Conservation (phyloP, 2,888 invertebrate genomes). For the Kryphioiulus occultus region DNA sequence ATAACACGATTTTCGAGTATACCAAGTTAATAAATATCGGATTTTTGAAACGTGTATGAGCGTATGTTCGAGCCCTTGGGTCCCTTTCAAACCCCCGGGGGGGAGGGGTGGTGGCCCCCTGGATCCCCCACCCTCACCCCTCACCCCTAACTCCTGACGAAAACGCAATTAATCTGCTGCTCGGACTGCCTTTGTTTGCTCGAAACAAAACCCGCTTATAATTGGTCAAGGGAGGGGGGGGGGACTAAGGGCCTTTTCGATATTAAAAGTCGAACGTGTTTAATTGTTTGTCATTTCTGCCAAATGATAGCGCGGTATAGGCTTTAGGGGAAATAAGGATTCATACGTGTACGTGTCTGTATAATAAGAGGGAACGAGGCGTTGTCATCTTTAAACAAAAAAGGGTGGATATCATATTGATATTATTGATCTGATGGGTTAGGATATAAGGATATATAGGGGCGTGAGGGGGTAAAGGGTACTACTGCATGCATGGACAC, state of each 20-base stretch:
- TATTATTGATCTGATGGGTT: not conserved
- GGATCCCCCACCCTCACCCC: too few relatives aligned
- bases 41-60: too few relatives aligned
- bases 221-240: not conserved
- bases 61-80: not conserved
- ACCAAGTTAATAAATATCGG: too few relatives aligned
- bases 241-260: not conserved
- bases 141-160: too few relatives aligned
- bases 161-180: not conserved
- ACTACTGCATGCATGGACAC: too few relatives aligned
- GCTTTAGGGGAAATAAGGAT: not conserved
- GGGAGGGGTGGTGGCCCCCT: too few relatives aligned
- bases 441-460: not conserved
- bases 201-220: not conserved
- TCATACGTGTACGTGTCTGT: too few relatives aligned
- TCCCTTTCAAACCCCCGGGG: too few relatives aligned
- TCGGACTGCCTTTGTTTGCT: not conserved
- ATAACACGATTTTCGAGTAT: too few relatives aligned
- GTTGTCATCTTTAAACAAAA: conserved; percentile 12
- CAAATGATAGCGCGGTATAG: not conserved
- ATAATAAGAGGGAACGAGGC: not conserved
- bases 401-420: conserved; percentile 26
- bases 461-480: not conserved
- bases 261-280: not conserved
- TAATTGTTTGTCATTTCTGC: not conserved